Conservation (phyloP, 2,888 invertebrate species). For the Cosmia trapezina region DNA sequence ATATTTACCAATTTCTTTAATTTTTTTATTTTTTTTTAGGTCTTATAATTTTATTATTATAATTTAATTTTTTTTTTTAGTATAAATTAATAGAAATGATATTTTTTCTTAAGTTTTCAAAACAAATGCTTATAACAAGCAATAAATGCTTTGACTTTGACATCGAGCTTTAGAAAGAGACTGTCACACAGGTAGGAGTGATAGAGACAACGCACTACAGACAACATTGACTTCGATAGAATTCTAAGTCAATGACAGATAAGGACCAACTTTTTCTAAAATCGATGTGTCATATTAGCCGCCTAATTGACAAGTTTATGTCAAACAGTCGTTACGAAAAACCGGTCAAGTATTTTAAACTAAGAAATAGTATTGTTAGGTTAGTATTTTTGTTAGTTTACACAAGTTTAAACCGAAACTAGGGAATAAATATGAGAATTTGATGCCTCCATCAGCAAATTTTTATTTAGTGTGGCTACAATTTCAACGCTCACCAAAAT, state of each 20-base stretch:
- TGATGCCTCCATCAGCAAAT: constrained; percentile 26
- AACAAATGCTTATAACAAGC: too few relatives aligned
- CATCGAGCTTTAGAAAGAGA: neutral
- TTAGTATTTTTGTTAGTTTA: constrained; percentile 15
- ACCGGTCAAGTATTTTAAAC: constrained; percentile 58
- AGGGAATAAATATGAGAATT: constrained; percentile 39
- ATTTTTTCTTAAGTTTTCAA: too few relatives aligned
- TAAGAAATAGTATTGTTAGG: constrained; percentile 7
- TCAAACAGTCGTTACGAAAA: constrained; percentile 51
- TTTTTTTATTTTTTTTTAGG: too few relatives aligned
- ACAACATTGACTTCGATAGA: too few relatives aligned
- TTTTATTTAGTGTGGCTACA: neutral
- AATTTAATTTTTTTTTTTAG: too few relatives aligned
- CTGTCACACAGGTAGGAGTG: neutral
- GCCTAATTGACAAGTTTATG: neutral
- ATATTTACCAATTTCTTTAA: too few relatives aligned
- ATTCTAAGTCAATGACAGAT: too few relatives aligned
- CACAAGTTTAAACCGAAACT: neutral
- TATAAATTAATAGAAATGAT: too few relatives aligned
- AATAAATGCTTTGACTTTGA: neutral
- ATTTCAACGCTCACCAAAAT: neutral
- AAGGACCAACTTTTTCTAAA: too few relatives aligned
- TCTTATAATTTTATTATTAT: too few relatives aligned
- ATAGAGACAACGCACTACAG: neutral
- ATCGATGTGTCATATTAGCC: neutral